phyloP scores from a whole-genome alignment of 2,888 invertebrate genomes.

The Heliconius ismenius region DNA sequence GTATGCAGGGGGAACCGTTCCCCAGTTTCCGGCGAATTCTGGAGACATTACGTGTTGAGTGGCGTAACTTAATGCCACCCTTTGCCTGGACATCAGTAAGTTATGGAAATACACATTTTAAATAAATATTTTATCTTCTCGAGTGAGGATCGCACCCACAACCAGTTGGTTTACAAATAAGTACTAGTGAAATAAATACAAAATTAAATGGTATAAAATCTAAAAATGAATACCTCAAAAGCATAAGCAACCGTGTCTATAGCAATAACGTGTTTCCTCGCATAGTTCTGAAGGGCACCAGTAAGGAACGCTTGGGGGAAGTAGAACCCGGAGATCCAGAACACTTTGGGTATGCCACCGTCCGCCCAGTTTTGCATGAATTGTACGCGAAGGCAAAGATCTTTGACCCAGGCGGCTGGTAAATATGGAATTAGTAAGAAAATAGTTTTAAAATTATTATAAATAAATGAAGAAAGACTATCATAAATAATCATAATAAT shows the following conservation, averaged over 20 bases:
- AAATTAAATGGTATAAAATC: neutral
- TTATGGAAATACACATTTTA: too few relatives aligned
- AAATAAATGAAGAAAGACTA: too few relatives aligned
- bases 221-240: slow-evolving; percentile 71
- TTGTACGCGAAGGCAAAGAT: slow-evolving; percentile 83
- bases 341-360: slow-evolving; percentile 86
- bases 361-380: slow-evolving; percentile 86
- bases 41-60: too few relatives aligned
- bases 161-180: neutral
- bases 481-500: too few relatives aligned
- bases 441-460: too few relatives aligned
- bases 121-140: too few relatives aligned
- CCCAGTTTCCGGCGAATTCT: too few relatives aligned
- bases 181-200: neutral
- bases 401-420: slow-evolving; percentile 85
- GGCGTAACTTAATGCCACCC: too few relatives aligned
- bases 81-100: too few relatives aligned
- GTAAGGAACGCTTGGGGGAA: slow-evolving; percentile 93
- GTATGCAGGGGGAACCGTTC: too few relatives aligned
- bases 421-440: neutral
- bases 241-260: slow-evolving; percentile 86
- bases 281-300: slow-evolving; percentile 91
- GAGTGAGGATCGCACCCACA: too few relatives aligned
- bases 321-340: slow-evolving; percentile 93
- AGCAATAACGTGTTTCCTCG: slow-evolving; percentile 87